Conservation (phyloP, 2,113 vertebrate species). For the Cynoglossus semilaevis region DNA sequence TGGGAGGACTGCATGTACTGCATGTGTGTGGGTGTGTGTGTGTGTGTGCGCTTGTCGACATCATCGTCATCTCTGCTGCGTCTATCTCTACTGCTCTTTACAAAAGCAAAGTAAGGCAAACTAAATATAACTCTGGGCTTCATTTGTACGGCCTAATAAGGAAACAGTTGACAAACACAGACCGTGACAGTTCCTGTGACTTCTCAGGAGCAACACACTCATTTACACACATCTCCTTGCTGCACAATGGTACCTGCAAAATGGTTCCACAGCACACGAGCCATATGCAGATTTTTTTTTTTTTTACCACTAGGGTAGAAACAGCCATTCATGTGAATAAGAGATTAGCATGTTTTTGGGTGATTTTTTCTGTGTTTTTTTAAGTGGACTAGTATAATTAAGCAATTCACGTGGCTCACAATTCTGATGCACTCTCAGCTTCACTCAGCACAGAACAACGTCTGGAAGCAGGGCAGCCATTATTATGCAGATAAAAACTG, state of each 20-base stretch:
- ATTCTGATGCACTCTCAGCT: not conserved
- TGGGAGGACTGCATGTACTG: slow-evolving; percentile 35
- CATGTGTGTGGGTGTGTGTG: slow-evolving; percentile 39
- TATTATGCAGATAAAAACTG: not conserved
- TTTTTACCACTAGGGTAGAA: no score
- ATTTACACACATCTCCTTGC: no score
- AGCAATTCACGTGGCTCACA: not conserved
- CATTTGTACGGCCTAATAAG: slow-evolving; percentile 16
- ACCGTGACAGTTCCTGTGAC: slow-evolving; percentile 7
- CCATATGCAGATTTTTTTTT: no score
- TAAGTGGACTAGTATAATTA: no score
- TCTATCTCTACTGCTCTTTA: slow-evolving; percentile 11
- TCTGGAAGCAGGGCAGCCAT: not conserved
- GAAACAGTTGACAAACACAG: slow-evolving; percentile 11
- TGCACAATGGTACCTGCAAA: slow-evolving; percentile 5
- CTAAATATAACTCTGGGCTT: slow-evolving; percentile 28
- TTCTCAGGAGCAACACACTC: not conserved
- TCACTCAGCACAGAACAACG: not conserved
- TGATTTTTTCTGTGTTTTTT: no score
- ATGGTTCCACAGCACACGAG: slow-evolving; percentile 1
- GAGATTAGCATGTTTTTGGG: slow-evolving; percentile 10
- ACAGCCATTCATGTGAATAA: slow-evolving; percentile 11
- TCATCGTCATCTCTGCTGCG: slow-evolving; percentile 20
- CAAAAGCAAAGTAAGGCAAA: not conserved
- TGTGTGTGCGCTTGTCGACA: slow-evolving; percentile 23